Evolutionary conservation across 1,140 invertebrate genomes (phyloP), one percentile per base, ranked within the genome.

Genomic region (Drosophila ohnishii): DNA sequence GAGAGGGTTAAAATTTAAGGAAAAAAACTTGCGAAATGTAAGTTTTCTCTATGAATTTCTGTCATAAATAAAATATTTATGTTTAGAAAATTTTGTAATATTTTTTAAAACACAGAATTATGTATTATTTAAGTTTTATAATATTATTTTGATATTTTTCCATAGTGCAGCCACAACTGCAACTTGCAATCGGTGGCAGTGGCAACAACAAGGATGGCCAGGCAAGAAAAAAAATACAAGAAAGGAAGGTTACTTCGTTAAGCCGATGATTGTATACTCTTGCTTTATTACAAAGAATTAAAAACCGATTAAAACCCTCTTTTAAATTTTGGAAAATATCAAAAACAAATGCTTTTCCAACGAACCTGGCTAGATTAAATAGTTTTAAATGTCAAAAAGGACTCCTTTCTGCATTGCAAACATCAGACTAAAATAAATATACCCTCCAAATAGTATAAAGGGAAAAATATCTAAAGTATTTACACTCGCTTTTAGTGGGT

Each of bases 401-500:
- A 11, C 2, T 13, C 3, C 22, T 25, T 14, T 1, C 7, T 14
- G 44, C 3, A 2, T 45, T 14, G 2, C 42, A 22, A 22, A 22
- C 6, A 45, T 13, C 11, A 4, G 0, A 28, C 3, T 25, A 5
- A n/a, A 47, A 25, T 9, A 14, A n/a, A 5, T 9, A n/a, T 5
- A 14, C 25, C 25, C 25, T 28, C 1, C 1, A 3, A 3, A 28
- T 0, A n/a, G 22, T n/a, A 25, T 47, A 47, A 47, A n/a, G 5
- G 9, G 13, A 48, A 53, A 37, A 53, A 53, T 50, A 50, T 50
- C 50, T 75, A 76, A 86, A 76, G 82, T 82, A 82, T 86, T 75
- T 80, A 53, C 74, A 76, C 64, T 77, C 42, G 75, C 74, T 77
- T 70, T 77, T 70, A 77, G 74, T 75, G 64, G 64, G 58, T 51